These are phyloP conservation scores for Molorchus minor DNA, from an alignment of 2,888 invertebrate genomes.

Conservation along the genomic window DNA sequence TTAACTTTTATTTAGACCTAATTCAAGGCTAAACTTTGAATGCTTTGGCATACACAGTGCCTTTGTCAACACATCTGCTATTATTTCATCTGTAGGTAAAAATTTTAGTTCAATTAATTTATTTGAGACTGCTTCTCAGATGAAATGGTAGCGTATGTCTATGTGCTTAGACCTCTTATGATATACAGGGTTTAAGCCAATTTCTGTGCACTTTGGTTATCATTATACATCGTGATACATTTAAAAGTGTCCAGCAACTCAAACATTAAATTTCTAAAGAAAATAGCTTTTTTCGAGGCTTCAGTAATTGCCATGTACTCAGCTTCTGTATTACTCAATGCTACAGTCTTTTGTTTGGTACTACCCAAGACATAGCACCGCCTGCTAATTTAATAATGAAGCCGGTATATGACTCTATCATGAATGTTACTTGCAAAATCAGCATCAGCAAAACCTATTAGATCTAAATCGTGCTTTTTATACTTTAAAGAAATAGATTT, in stretches of 20 bases:
- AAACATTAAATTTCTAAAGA: conserved; percentile 29
- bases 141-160: conserved; percentile 38
- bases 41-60: background rate
- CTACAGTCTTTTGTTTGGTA: conserved; percentile 48
- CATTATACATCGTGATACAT: conserved; percentile 30
- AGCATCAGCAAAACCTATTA: conserved; percentile 37
- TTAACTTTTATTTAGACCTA: background rate
- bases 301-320: conserved; percentile 47
- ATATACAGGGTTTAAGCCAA: conserved; percentile 34
- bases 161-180: conserved; percentile 40
- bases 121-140: conserved; percentile 27
- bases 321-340: conserved; percentile 47
- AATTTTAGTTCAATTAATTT: conserved; percentile 26
- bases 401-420: conserved; percentile 56
- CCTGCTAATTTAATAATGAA: conserved; percentile 43
- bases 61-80: conserved; percentile 39
- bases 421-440: conserved; percentile 32
- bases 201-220: conserved; percentile 40
- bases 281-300: conserved; percentile 44
- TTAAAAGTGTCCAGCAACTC: conserved; percentile 24
- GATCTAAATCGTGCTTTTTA: conserved; percentile 22
- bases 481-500: conserved; percentile 35
- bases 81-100: conserved; percentile 32
- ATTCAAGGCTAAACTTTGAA: background rate
- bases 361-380: conserved; percentile 44